phyloP scores from a whole-genome alignment of 2,113 vertebrate genomes.

The Oxyruncus cristatus region DNA sequence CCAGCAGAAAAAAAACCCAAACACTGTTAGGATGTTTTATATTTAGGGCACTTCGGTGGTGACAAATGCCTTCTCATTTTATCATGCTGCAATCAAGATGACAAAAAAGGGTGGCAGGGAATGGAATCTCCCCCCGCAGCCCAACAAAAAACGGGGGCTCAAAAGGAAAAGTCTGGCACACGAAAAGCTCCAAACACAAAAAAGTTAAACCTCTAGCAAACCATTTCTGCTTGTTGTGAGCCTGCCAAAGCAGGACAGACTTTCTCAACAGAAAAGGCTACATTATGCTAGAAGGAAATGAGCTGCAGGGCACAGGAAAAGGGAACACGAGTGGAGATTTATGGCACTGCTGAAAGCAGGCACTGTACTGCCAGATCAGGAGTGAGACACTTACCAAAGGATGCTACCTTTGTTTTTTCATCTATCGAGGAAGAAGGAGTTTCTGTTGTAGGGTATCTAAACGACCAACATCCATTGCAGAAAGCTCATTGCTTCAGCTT shows the following conservation, averaged over 20 bases:
- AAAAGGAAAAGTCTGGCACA: constrained; percentile 56
- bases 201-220: constrained; percentile 59
- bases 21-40: not conserved
- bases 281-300: constrained; percentile 69
- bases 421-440: not conserved
- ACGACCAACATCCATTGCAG: not conserved
- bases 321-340: constrained; percentile 65
- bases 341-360: constrained; percentile 52
- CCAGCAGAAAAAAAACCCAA: constrained; percentile 13
- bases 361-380: constrained; percentile 53
- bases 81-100: constrained; percentile 38
- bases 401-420: constrained; percentile 28
- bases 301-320: constrained; percentile 66
- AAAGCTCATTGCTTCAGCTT: not conserved
- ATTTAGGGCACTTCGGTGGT: constrained; percentile 17
- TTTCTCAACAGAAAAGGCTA: constrained; percentile 63
- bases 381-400: constrained; percentile 11
- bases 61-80: constrained; percentile 43
- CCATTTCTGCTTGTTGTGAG: constrained; percentile 53
- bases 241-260: constrained; percentile 65
- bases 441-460: not conserved
- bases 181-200: constrained; percentile 55
- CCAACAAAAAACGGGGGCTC: constrained; percentile 33
- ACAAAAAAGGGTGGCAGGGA: constrained; percentile 53
- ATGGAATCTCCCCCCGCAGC: not conserved